These are phyloP conservation scores for Agriopis leucophaearia DNA, from an alignment of 2,888 invertebrate genomes.

Conservation along the genomic window DNA sequence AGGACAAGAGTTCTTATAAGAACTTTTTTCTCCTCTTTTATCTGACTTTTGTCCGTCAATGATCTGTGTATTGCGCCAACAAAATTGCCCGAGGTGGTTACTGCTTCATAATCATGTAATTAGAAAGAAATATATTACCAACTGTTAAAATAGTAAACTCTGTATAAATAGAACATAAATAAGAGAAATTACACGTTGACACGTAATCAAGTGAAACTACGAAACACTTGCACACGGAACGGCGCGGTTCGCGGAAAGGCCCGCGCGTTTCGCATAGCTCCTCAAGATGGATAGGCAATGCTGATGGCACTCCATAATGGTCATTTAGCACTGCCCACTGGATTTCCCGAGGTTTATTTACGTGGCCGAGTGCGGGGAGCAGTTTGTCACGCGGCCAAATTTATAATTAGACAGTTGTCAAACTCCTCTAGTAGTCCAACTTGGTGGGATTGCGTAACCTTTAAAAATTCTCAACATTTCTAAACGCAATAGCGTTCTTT, in stretches of 20 bases:
- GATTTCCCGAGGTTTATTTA: slow-evolving; percentile 64
- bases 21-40: no score
- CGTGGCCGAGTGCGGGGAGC: slow-evolving; percentile 61
- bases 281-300: slow-evolving; percentile 36
- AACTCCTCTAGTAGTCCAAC: slow-evolving; percentile 53
- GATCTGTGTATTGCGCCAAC: no score
- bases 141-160: neutral
- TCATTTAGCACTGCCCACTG: slow-evolving; percentile 61
- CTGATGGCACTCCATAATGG: slow-evolving; percentile 44
- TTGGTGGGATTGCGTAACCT: slow-evolving; percentile 61
- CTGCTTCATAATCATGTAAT: no score
- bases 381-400: slow-evolving; percentile 72
- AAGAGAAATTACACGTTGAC: slow-evolving; percentile 28
- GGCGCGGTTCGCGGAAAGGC: slow-evolving; percentile 20
- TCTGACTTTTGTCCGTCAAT: no score
- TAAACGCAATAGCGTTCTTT: slow-evolving; percentile 34
- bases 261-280: slow-evolving; percentile 29
- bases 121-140: no score
- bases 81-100: no score
- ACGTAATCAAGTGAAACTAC: slow-evolving; percentile 29
- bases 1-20: no score
- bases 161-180: neutral
- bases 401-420: slow-evolving; percentile 78
- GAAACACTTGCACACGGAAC: slow-evolving; percentile 28
- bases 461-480: slow-evolving; percentile 40